Percentiles rank a stretch among this genome's conserved stretches.
Evolutionary conservation across 2,888 invertebrate genomes (phyloP).

Genomic region (Drosophila borborema): DNA sequence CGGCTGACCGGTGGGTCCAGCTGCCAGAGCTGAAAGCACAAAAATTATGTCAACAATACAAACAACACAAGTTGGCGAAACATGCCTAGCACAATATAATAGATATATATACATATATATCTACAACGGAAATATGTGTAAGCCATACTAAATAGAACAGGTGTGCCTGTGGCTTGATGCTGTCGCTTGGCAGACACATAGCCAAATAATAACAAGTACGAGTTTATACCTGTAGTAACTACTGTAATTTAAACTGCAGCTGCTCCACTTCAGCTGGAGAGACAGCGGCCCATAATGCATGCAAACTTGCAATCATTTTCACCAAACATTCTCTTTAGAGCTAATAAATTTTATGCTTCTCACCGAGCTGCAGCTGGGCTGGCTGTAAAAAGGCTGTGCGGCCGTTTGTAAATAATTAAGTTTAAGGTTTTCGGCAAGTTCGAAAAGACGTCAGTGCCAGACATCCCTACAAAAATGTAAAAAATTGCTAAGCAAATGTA

Average conservation of each 20-base stretch:
- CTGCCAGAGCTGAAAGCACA: slow-evolving; percentile 12
- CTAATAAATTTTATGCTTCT: slow-evolving; percentile 67
- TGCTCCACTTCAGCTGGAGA: slow-evolving; percentile 31
- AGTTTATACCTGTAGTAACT: slow-evolving; percentile 16
- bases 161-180: no score
- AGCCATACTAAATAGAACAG: slow-evolving; percentile 25
- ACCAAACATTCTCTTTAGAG: slow-evolving; percentile 57
- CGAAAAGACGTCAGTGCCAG: not conserved
- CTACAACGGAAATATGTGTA: slow-evolving; percentile 26
- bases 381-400: slow-evolving; percentile 54
- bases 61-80: slow-evolving; percentile 19
- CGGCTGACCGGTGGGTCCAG: slow-evolving; percentile 19
- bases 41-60: slow-evolving; percentile 56
- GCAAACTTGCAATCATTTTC: slow-evolving; percentile 72
- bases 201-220: slow-evolving; percentile 11
- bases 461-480: slow-evolving; percentile 5
- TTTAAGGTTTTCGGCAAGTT: slow-evolving; percentile 27
- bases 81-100: slow-evolving; percentile 32
- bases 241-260: slow-evolving; percentile 54
- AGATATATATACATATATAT: slow-evolving; percentile 20
- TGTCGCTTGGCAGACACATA: slow-evolving; percentile 9
- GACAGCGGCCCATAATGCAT: slow-evolving; percentile 64
- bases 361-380: slow-evolving; percentile 32
- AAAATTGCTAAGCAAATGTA: slow-evolving; percentile 7
- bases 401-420: slow-evolving; percentile 63